These are phyloP conservation scores for Vombatus ursinus DNA, from an alignment of 2,113 vertebrate species.

Conservation along the genomic window DNA sequence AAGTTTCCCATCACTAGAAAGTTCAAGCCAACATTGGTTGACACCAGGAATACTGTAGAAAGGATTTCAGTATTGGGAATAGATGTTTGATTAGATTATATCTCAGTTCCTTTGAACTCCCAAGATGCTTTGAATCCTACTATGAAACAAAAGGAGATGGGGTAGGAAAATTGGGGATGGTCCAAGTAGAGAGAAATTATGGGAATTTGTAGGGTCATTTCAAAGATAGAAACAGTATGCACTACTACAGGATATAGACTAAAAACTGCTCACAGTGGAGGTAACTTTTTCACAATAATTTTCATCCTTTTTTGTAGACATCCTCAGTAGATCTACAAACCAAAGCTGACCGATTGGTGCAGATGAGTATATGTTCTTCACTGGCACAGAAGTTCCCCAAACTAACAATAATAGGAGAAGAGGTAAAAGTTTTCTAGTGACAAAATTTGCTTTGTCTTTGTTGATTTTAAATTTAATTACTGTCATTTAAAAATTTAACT, in stretches of 20 bases:
- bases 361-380: conserved; percentile 95
- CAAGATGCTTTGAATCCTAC: neutral
- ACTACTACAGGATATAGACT: neutral
- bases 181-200: neutral
- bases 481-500: conserved; percentile 23
- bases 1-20: conserved; percentile 1
- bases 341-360: conserved; percentile 93
- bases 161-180: neutral
- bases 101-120: conserved; percentile 25
- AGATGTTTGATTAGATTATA: conserved; percentile 20
- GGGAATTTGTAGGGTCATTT: neutral
- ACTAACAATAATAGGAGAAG: conserved; percentile 96
- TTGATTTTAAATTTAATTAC: neutral
- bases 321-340: conserved; percentile 95
- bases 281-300: neutral
- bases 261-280: neutral
- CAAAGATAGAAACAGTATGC: neutral
- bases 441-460: neutral
- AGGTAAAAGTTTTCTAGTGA: conserved; percentile 83
- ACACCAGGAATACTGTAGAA: conserved; percentile 15
- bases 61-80: conserved; percentile 1
- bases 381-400: conserved; percentile 92
- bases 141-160: neutral
- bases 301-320: conserved; percentile 78
- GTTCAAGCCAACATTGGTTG: neutral